Percentiles rank a stretch among this genome's conserved stretches.
phyloP scores from a whole-genome alignment of 2,113 vertebrate genomes.

The Saiga tatarica region DNA sequence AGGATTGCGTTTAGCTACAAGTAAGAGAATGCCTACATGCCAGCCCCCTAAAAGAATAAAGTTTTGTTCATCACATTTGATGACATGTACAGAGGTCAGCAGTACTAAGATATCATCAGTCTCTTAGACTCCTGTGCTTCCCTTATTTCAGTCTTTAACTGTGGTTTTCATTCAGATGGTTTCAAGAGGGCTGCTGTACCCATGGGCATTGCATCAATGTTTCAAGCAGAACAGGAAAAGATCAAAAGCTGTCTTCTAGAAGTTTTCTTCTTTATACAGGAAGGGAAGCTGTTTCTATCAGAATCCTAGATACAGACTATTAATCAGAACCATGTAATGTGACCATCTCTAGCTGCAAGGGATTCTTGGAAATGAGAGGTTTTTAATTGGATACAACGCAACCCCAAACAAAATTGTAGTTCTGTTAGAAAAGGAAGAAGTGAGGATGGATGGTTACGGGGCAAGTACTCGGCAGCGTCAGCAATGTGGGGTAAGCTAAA shows the following conservation, averaged over 20 bases:
- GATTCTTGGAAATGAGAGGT: not conserved
- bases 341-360: not conserved
- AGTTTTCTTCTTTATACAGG: not conserved
- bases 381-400: not conserved
- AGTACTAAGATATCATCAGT: not conserved
- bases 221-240: not conserved
- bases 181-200: not conserved
- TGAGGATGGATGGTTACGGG: not conserved
- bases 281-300: not conserved
- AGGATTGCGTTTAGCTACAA: not conserved
- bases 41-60: not conserved
- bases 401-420: not conserved
- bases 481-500: not conserved
- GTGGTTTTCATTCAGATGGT: not conserved
- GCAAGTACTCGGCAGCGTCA: not conserved
- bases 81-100: not conserved
- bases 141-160: not conserved
- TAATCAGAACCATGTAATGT: not conserved
- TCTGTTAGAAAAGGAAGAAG: not conserved
- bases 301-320: not conserved
- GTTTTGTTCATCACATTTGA: not conserved
- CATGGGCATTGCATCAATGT: not conserved
- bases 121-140: not conserved
- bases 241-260: not conserved
- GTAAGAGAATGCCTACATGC: not conserved